Evolutionary conservation across 2,888 invertebrate species (phyloP).

Genomic region (Prosopocoilus inquinatus): DNA sequence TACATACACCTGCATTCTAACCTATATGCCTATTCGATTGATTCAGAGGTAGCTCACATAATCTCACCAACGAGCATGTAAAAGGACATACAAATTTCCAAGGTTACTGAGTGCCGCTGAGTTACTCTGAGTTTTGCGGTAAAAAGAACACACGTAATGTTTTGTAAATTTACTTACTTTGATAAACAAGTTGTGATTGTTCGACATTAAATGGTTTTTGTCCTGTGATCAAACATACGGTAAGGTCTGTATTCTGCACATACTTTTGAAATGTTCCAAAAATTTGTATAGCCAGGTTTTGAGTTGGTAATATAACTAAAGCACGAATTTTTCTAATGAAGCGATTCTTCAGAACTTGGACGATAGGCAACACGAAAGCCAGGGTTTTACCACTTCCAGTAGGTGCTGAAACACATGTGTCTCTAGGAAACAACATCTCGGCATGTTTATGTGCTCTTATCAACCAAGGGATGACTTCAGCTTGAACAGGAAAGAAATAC

Average conservation of each 20-base stretch:
- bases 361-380: constrained; percentile 87
- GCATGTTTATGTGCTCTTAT: constrained; percentile 61
- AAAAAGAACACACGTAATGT: too few species aligned
- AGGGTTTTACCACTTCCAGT: constrained; percentile 98
- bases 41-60: too few species aligned
- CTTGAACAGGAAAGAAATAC: constrained; percentile 84
- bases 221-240: constrained; percentile 69
- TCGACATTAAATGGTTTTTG: constrained; percentile 65
- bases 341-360: constrained; percentile 60
- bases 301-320: constrained; percentile 88
- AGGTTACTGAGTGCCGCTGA: too few species aligned
- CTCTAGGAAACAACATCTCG: constrained; percentile 70
- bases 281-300: constrained; percentile 88
- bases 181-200: constrained; percentile 62
- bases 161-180: constrained; percentile 46
- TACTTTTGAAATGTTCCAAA: constrained; percentile 77
- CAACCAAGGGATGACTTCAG: constrained; percentile 74
- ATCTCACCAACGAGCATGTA: too few species aligned
- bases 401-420: constrained; percentile 95
- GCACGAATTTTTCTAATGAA: constrained; percentile 64
- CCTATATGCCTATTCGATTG: too few species aligned
- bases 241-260: constrained; percentile 64
- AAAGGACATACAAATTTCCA: too few species aligned
- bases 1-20: too few species aligned
- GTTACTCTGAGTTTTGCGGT: too few species aligned